Percentiles rank a stretch among this genome's conserved stretches.
Conservation (phyloP, 2,113 vertebrate species). For the Cacatua alba region DNA sequence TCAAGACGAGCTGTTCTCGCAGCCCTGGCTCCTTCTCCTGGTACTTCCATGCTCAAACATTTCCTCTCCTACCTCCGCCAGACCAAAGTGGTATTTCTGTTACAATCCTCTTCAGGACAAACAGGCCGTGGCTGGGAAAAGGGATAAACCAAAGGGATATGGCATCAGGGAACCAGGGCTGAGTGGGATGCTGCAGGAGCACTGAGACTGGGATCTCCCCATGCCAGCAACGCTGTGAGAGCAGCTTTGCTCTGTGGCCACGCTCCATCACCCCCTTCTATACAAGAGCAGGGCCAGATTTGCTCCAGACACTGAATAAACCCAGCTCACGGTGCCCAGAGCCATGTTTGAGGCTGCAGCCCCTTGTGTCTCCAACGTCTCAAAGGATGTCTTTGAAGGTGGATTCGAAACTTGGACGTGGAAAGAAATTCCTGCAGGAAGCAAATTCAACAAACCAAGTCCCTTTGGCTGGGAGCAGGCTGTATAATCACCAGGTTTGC, state of each 20-base stretch:
- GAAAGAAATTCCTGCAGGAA: slow-evolving; percentile 29
- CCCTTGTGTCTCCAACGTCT: neutral
- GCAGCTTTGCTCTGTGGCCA: neutral
- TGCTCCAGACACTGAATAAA: neutral
- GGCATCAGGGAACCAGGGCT: neutral
- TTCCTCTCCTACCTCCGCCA: slow-evolving; percentile 3
- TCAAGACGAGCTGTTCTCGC: neutral
- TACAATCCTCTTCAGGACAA: neutral
- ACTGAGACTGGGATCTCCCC: neutral
- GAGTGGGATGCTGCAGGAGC: neutral
- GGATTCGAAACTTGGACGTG: neutral
- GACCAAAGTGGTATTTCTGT: neutral
- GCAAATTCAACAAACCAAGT: slow-evolving; percentile 32
- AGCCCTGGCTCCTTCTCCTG: neutral
- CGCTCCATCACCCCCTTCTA: neutral
- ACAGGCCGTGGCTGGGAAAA: fast-evolving
- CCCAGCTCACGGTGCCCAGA: fast-evolving
- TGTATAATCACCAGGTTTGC: neutral
- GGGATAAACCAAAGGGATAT: fast-evolving
- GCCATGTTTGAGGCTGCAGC: neutral
- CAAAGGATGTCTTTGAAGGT: slow-evolving; percentile 24
- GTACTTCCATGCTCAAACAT: neutral
- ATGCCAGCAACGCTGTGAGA: neutral
- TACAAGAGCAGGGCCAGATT: neutral
- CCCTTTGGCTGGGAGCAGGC: neutral